Percentiles rank a stretch among this genome's conserved stretches.
phyloP scores from a whole-genome alignment of 2,113 vertebrate genomes.

The Pseudorasbora parva region DNA sequence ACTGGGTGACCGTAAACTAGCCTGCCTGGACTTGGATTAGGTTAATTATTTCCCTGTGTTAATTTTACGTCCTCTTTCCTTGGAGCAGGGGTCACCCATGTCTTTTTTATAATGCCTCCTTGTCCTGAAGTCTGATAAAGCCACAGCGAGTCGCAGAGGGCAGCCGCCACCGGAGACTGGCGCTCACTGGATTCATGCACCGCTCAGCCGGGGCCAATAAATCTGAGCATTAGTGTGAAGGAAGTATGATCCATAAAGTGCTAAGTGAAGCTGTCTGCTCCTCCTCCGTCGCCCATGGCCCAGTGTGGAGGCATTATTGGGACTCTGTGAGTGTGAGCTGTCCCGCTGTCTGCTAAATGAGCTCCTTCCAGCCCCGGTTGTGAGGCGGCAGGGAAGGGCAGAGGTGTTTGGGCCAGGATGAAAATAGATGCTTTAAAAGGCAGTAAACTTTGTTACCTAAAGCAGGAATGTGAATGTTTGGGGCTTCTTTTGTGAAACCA shows the following conservation, averaged over 20 bases:
- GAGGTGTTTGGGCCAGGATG: conserved; percentile 37
- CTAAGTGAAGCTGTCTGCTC: conserved; percentile 54
- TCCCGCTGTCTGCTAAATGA: conserved; percentile 42
- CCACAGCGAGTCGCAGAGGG: conserved; percentile 29
- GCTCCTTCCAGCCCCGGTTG: conserved; percentile 24
- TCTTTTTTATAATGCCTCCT: conserved; percentile 51
- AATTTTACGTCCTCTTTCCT: conserved; percentile 50
- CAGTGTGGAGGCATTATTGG: conserved; percentile 31
- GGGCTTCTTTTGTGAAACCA: neutral
- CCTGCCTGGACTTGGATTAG: conserved; percentile 61
- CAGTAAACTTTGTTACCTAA: conserved; percentile 33
- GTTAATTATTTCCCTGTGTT: conserved; percentile 70
- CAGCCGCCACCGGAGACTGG: conserved; percentile 41
- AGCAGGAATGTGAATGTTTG: conserved; percentile 26
- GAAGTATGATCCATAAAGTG: conserved; percentile 60
- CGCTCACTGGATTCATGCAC: conserved; percentile 24
- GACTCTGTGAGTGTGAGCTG: conserved; percentile 24
- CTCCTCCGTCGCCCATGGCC: conserved; percentile 37
- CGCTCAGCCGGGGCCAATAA: conserved; percentile 47
- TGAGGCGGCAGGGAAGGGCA: conserved; percentile 15
- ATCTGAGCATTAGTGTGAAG: conserved; percentile 48
- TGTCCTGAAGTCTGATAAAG: conserved; percentile 51
- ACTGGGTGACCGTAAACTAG: conserved; percentile 62
- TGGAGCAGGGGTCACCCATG: conserved; percentile 59
- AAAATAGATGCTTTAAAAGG: conserved; percentile 38